Evolutionary conservation across 1,140 invertebrate species (phyloP), one percentile per base, ranked within the genome.

Genomic region (Mercenaria mercenaria): DNA sequence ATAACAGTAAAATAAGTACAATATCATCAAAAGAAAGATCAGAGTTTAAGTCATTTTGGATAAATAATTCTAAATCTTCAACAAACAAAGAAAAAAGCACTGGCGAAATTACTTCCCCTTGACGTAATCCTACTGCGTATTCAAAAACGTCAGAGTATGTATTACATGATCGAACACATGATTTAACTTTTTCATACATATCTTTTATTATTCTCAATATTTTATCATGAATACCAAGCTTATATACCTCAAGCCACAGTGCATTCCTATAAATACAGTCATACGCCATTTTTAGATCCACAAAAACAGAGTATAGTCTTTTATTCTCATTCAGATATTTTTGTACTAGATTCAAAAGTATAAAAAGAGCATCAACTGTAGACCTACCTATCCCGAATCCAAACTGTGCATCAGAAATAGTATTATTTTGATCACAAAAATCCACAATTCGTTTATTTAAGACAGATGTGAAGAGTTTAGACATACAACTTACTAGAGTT

Each of bases 101-200:
- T 26, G 56, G 56, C 11, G 61, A 85, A 3, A 85, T 85, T 10
- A 85, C 11, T 37, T 39, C 67, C 82, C 67, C 82, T 74, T 85
- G 82, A 3, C 82, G 37, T 37, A 85, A 34, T 18, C 82, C 67
- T 20, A 85, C 67, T 15, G 67, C 82, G 41, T 85, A 74, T 11
- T 39, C 56, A 43, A 85, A 85, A 34, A 43, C 69, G 13, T 85
- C 82, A 23, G 61, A 85, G 41, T 72, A 85, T n/a, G 61, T 29
- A n/a, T 15, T 20, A 50, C 82, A 85, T 26, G 34, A 6, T 74
- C 50, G 69, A 18, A 85, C 82, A 85, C 82, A 69, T 34, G 61
- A 85, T 32, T 85, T 85, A 47, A 85, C 82, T 69, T 74, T 85
- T 29, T 50, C 26, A 52, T 85, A 74, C 82, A 85, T 74, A 52